Base-by-base conservation (phyloP, 2,888 invertebrate species). In the Neoitamus cyanurus region DNA sequence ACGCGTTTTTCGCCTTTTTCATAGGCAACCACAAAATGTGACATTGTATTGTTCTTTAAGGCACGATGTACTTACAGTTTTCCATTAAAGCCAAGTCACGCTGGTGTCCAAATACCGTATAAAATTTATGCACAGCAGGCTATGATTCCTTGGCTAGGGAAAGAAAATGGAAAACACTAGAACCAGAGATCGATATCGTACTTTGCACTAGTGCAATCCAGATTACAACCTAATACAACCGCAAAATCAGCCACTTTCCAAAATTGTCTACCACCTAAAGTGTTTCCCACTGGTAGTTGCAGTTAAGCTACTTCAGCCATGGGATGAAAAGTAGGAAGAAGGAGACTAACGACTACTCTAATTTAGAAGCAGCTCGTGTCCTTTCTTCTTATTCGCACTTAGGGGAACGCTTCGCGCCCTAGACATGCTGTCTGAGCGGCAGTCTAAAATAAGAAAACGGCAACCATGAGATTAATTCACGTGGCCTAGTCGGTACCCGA, bases 361-460 rank as follows among this genome's bases (percentile, higher is more conserved):
- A 78, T 46, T 78, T 78, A 58, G 78, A 13, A 48, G 46, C 46
- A 42, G 36, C 31, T 69, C 36, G 28, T 20, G 37, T 82, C 82
- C 37, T 69, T 13, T n/a, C n/a, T n/a, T n/a, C 37, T 82, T 48
- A 58, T 46, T 68, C 82, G 34, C 69, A 69, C 82, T 58, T 69
- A 82, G 30, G 42, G 25, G 68, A 36, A 15, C 15, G 25, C 15
- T 31, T 36, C 80, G 36, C 28, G 6, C 15, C 31, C 82, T 82
- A 82, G 82, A 82, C 82, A 82, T 30, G 31, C 34, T 82, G 82
- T 82, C 82, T 68, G 31, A 25, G 30, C 7, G 25, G 28, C 34
- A 48, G 20, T 73, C 73, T 73, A 37, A 30, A 70, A 70, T 37
- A 36, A 37, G 37, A 36, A 73, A 73, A 36, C 9, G 6, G 1